These are phyloP conservation scores for Leptinotarsa lineolata DNA, from an alignment of 1,140 invertebrate species.

Conservation along the genomic window DNA sequence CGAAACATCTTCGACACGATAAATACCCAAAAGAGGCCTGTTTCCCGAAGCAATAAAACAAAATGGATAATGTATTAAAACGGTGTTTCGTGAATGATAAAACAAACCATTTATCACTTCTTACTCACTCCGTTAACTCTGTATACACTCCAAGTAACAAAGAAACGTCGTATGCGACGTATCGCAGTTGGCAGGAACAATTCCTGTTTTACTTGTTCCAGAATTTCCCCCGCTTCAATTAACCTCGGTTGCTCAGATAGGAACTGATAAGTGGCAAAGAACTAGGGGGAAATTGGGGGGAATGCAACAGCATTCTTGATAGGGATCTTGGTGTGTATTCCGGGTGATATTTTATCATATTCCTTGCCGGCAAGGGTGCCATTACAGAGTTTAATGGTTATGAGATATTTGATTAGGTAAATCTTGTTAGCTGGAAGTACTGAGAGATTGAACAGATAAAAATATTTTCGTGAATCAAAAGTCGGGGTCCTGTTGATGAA, in stretches of 20 bases:
- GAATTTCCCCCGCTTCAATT: constrained; percentile 8
- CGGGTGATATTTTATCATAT: constrained; percentile 8
- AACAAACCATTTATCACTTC: constrained; percentile 18
- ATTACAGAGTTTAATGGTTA: constrained; percentile 18
- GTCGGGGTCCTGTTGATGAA: not conserved
- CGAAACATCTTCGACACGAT: not conserved
- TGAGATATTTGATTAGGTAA: constrained; percentile 16
- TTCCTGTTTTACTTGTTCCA: constrained; percentile 9
- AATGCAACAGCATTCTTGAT: constrained; percentile 10
- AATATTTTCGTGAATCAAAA: not conserved
- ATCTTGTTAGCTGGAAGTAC: constrained; percentile 9
- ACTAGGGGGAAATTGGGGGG: not conserved
- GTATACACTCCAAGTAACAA: constrained; percentile 15
- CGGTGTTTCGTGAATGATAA: constrained; percentile 10
- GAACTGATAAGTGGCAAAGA: constrained; percentile 11
- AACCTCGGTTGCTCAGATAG: constrained; percentile 7
- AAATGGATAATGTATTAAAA: constrained; percentile 14
- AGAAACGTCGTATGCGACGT: constrained; percentile 1
- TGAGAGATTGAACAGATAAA: constrained; percentile 8
- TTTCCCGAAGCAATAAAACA: not conserved
- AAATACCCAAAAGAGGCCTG: not conserved
- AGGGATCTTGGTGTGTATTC: constrained; percentile 1
- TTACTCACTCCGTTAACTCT: constrained; percentile 6
- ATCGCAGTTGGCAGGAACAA: constrained; percentile 18
- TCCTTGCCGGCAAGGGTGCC: not conserved